Percentiles rank a stretch among this genome's conserved stretches.
Conservation (phyloP, 2,797 vertebrate genomes). For the Natrix natrix region DNA sequence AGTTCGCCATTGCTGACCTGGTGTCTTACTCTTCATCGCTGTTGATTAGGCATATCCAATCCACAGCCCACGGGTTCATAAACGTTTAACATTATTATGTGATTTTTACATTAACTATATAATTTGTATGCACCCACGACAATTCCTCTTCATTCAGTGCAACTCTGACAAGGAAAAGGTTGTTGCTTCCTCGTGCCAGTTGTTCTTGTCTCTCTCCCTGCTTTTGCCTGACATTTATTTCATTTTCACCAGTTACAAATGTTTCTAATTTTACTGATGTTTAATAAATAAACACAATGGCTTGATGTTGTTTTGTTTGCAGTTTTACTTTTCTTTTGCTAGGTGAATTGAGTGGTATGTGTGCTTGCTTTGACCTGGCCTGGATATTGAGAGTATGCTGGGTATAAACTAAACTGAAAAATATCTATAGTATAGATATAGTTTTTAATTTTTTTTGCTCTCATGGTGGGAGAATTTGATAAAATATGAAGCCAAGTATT, state of each 20-base stretch:
- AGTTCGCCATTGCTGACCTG: too few species aligned
- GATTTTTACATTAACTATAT: neutral
- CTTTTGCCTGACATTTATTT: neutral
- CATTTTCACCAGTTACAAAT: neutral
- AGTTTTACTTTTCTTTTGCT: neutral
- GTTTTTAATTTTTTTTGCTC: neutral
- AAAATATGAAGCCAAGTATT: neutral
- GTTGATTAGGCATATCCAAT: neutral
- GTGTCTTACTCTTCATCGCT: neutral
- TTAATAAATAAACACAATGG: neutral
- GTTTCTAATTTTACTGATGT: neutral
- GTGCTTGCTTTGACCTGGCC: neutral
- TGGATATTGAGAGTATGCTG: neutral
- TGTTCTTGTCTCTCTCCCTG: neutral
- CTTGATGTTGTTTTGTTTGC: neutral
- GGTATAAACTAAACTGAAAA: neutral
- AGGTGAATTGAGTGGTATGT: neutral
- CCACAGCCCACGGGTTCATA: neutral
- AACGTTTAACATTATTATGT: neutral
- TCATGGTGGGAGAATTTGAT: neutral
- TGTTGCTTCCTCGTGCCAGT: neutral
- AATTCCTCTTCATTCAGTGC: neutral
- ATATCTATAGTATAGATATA: neutral
- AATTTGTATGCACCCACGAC: neutral
- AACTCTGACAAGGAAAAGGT: neutral